These are phyloP conservation scores for Pipa parva DNA, from an alignment of 2,113 vertebrate species.

Conservation along the genomic window DNA sequence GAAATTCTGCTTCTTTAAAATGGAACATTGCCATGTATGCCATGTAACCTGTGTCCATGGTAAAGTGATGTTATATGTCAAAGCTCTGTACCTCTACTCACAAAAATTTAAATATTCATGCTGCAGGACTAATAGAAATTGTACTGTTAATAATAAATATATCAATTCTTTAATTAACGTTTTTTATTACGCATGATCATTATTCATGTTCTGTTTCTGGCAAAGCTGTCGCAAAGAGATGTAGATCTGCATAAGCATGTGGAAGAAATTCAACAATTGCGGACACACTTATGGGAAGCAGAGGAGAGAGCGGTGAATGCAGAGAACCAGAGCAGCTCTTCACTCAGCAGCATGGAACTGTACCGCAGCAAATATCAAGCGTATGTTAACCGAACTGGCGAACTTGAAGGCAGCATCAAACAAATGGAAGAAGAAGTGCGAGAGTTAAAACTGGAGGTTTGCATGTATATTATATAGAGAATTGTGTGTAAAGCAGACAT, in stretches of 20 bases:
- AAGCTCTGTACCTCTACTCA: no score
- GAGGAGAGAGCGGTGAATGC: slow-evolving; percentile 50
- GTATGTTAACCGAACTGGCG: slow-evolving; percentile 53
- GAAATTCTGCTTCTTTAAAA: no score
- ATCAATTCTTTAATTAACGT: no score
- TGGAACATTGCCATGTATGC: no score
- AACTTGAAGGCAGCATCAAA: slow-evolving; percentile 58
- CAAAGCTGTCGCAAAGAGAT: slow-evolving; percentile 59
- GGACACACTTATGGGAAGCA: slow-evolving; percentile 50
- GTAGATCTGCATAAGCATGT: slow-evolving; percentile 51
- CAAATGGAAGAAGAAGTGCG: slow-evolving; percentile 55
- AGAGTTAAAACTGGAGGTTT: slow-evolving; percentile 58
- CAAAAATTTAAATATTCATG: no score
- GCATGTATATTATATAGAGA: background rate
- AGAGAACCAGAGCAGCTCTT: slow-evolving; percentile 49
- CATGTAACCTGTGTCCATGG: no score
- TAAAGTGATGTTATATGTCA: no score
- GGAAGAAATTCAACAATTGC: slow-evolving; percentile 43
- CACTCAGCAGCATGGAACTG: slow-evolving; percentile 58
- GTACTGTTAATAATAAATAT: no score
- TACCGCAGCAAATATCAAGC: slow-evolving; percentile 64
- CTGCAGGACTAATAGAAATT: no score
- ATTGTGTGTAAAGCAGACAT: no score
- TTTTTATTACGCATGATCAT: no score
- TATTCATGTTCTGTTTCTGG: no score